Evolutionary conservation across 2,888 invertebrate species (phyloP).

Genomic region (Calameuta filiformis): DNA sequence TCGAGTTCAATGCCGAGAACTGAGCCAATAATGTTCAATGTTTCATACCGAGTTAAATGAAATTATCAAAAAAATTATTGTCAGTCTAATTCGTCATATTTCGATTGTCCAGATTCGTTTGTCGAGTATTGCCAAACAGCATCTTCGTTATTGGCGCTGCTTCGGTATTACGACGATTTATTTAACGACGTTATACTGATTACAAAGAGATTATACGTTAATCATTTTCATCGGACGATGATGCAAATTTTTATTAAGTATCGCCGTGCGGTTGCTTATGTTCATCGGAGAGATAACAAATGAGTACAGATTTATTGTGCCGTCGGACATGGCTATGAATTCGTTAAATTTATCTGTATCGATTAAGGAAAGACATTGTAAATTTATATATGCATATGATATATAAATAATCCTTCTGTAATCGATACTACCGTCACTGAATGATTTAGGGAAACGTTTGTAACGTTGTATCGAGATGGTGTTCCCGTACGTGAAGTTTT

Average conservation of each 20-base stretch:
- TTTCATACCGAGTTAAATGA: background rate
- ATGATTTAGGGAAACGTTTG: background rate
- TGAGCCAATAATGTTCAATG: background rate
- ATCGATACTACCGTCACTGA: background rate
- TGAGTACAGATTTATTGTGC: background rate
- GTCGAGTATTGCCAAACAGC: background rate
- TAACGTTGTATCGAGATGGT: constrained; percentile 7
- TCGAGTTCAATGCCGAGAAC: background rate
- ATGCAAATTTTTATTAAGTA: background rate
- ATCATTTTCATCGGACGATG: background rate
- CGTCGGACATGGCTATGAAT: constrained; percentile 3
- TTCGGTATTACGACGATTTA: background rate
- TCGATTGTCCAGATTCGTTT: background rate
- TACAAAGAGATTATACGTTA: background rate
- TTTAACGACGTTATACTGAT: background rate
- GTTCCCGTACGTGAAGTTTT: constrained; percentile 11
- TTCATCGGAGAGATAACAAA: background rate
- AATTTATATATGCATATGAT: background rate
- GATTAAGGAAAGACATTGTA: background rate
- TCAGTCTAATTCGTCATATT: background rate
- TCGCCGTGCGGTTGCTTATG: background rate
- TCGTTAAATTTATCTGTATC: background rate
- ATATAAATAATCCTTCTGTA: background rate
- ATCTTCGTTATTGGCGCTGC: background rate
- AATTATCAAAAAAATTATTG: background rate